Evolutionary conservation across 1,140 invertebrate species (phyloP).

Genomic region (Drosophila yakuba): DNA sequence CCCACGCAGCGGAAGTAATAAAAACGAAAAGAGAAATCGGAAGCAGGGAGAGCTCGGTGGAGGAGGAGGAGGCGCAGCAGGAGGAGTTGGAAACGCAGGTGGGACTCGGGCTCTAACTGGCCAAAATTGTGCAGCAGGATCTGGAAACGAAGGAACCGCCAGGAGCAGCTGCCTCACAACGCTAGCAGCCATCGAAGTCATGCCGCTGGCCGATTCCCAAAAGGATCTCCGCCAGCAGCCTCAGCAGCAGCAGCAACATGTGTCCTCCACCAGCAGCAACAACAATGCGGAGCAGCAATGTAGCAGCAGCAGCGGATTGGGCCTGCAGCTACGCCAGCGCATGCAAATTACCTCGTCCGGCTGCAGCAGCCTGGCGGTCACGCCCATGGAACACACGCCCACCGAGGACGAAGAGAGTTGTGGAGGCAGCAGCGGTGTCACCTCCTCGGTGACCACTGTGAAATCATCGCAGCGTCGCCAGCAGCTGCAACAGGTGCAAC

Average conservation of each 20-base stretch:
- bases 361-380: constrained; percentile 78
- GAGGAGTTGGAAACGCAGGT: constrained; percentile 3
- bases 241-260: constrained; percentile 53
- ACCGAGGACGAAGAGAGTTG: constrained; percentile 77
- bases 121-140: not conserved
- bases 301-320: constrained; percentile 46
- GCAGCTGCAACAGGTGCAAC: constrained; percentile 65
- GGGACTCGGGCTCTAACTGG: not conserved
- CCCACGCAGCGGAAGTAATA: constrained; percentile 49
- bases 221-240: constrained; percentile 79
- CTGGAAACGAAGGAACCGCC: not conserved
- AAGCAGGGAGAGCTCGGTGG: constrained; percentile 2
- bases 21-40: constrained; percentile 25
- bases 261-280: constrained; percentile 23
- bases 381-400: constrained; percentile 81
- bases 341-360: constrained; percentile 82
- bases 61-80: constrained; percentile 5
- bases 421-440: constrained; percentile 9
- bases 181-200: constrained; percentile 59
- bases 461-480: constrained; percentile 76
- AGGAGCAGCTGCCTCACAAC: constrained; percentile 32
- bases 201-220: constrained; percentile 82
- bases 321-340: constrained; percentile 67
- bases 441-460: constrained; percentile 60
- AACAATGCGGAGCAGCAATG: constrained; percentile 30